Percentiles rank a stretch among this genome's conserved stretches.
phyloP scores from a whole-genome alignment of 2,888 invertebrate genomes.

The Mesodorylaimus sp. region DNA sequence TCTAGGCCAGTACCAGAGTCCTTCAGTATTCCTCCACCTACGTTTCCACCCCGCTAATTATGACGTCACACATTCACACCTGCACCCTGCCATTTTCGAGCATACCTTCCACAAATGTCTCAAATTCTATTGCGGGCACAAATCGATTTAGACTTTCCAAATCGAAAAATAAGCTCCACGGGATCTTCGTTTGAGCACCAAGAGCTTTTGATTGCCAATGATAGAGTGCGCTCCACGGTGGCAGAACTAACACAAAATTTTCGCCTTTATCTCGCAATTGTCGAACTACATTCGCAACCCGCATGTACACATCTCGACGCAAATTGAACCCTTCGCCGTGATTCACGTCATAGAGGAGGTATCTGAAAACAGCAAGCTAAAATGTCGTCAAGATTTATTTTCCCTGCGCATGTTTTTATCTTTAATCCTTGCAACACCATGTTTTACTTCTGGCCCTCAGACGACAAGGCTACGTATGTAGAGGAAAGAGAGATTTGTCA shows the following conservation, averaged over 20 bases:
- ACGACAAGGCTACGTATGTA: too few relatives aligned
- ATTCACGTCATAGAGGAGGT: conserved; percentile 79
- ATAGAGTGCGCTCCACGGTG: conserved; percentile 72
- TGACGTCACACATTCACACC: too few relatives aligned
- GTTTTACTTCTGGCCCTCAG: too few relatives aligned
- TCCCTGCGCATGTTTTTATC: not conserved
- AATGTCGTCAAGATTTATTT: not conserved
- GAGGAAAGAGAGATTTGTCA: too few relatives aligned
- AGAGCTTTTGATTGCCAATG: conserved; percentile 58
- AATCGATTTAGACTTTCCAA: conserved; percentile 53
- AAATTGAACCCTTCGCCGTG: conserved; percentile 90
- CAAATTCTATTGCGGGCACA: conserved; percentile 67
- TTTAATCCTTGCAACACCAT: too few relatives aligned
- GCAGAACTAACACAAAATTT: conserved; percentile 46
- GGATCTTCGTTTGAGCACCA: conserved; percentile 43
- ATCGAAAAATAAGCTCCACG: conserved; percentile 74
- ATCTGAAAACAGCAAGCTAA: too few relatives aligned
- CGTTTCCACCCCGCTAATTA: too few relatives aligned
- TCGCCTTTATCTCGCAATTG: conserved; percentile 40
- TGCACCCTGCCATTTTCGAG: too few relatives aligned
- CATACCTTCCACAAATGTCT: conserved; percentile 52
- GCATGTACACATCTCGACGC: conserved; percentile 80
- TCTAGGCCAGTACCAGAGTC: too few relatives aligned
- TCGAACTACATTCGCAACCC: conserved; percentile 63
- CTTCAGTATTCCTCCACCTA: too few relatives aligned